These are phyloP conservation scores for Nematolebias whitei DNA, from an alignment of 2,113 vertebrate genomes.

Conservation along the genomic window DNA sequence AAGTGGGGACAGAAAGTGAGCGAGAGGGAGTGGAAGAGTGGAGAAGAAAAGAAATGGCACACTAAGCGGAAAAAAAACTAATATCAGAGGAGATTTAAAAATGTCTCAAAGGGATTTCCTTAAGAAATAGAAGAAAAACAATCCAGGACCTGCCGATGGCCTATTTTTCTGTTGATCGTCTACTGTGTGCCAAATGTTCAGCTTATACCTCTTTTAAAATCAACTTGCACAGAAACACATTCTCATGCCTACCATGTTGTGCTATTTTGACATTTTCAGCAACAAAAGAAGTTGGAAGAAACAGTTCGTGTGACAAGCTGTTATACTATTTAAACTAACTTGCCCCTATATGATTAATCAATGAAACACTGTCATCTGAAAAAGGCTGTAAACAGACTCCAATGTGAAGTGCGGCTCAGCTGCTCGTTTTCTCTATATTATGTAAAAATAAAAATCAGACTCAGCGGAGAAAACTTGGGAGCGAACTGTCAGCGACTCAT, in stretches of 20 bases:
- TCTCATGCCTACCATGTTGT: not conserved
- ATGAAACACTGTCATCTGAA: not conserved
- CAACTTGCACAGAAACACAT: not conserved
- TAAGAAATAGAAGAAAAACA: not conserved
- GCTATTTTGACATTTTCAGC: not conserved
- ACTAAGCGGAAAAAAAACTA: not conserved
- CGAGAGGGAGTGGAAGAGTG: not conserved
- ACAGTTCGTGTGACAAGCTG: not conserved
- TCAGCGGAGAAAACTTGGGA: slow-evolving; percentile 1
- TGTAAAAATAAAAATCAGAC: not conserved
- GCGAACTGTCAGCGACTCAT: not conserved
- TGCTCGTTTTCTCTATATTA: not conserved
- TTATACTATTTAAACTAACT: not conserved
- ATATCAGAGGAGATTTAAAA: not conserved
- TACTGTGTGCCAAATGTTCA: not conserved
- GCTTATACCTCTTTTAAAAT: not conserved
- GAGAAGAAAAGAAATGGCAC: not conserved
- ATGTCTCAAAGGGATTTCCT: not conserved
- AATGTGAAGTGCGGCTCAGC: not conserved
- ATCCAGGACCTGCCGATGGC: not conserved
- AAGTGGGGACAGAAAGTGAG: not conserved
- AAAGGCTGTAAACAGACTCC: not conserved
- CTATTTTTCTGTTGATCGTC: not conserved
- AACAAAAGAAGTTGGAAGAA: not conserved
- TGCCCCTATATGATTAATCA: not conserved